These are phyloP conservation scores for Druon quercuslanigerum DNA, from an alignment of 1,140 invertebrate genomes.

Conservation along the genomic window DNA sequence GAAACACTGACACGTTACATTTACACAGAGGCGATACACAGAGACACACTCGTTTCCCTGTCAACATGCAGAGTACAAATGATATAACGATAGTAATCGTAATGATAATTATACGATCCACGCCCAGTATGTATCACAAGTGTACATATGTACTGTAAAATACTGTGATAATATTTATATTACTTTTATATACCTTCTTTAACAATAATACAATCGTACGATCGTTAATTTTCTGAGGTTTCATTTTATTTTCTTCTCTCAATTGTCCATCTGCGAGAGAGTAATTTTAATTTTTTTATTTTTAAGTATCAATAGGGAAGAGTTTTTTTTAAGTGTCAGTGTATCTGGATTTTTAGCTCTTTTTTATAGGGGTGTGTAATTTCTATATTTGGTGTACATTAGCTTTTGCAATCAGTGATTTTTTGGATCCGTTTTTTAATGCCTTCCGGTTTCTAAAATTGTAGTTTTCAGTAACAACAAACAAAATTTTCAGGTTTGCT, in stretches of 20 bases:
- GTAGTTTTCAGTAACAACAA: no score
- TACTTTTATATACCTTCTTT: constrained; percentile 63
- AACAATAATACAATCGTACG: constrained; percentile 62
- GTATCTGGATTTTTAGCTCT: not conserved
- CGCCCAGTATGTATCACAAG: constrained; percentile 66
- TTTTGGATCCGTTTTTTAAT: no score
- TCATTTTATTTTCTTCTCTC: constrained; percentile 1
- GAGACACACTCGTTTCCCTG: constrained; percentile 47
- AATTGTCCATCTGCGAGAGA: not conserved
- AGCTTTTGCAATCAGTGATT: no score
- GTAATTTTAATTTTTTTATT: not conserved
- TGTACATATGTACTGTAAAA: constrained; percentile 74
- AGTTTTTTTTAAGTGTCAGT: not conserved
- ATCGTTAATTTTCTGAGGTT: constrained; percentile 45
- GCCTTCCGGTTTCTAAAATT: no score
- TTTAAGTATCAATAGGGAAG: not conserved
- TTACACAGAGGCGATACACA: constrained; percentile 36
- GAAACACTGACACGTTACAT: constrained; percentile 39
- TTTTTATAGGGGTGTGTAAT: no score
- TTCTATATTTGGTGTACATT: no score
- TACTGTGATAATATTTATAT: constrained; percentile 76
- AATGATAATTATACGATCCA: constrained; percentile 54
- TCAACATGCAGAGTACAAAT: constrained; percentile 62
- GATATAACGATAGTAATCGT: constrained; percentile 53
- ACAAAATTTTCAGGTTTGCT: no score